phyloP scores from a whole-genome alignment of 35 echinoderm and acorn worm genomes.

The Ophiothrix spiculata region DNA sequence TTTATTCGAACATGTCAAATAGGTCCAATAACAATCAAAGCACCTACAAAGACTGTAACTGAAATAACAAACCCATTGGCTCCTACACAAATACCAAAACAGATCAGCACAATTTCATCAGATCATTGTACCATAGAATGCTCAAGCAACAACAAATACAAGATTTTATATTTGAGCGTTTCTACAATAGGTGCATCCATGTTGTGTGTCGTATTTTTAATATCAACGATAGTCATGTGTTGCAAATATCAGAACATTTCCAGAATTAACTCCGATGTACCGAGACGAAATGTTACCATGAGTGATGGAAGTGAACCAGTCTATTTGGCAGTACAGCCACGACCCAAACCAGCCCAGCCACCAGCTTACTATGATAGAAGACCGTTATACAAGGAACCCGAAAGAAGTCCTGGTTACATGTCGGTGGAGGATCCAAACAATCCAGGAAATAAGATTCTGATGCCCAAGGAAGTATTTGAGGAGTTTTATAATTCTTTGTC shows the following conservation, averaged over 20 bases:
- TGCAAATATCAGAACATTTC: background rate
- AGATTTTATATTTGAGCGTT: background rate
- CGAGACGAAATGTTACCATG: background rate
- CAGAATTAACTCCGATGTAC: background rate
- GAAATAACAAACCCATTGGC: background rate
- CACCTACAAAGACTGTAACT: background rate
- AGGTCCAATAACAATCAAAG: background rate
- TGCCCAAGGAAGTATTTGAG: too few relatives aligned
- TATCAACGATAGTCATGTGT: background rate
- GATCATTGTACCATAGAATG: background rate
- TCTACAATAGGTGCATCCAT: background rate
- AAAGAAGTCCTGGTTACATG: too few relatives aligned
- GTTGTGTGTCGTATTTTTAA: background rate
- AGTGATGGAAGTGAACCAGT: constrained; percentile 14
- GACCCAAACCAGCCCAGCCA: too few relatives aligned
- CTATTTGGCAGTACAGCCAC: background rate
- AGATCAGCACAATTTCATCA: background rate
- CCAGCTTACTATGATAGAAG: too few relatives aligned
- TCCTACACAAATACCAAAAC: background rate
- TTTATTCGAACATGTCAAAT: background rate
- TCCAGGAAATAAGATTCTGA: too few relatives aligned
- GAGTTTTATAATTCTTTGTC: too few relatives aligned
- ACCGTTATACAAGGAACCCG: too few relatives aligned
- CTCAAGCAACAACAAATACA: background rate
- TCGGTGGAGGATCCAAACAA: too few relatives aligned